Evolutionary conservation across 2,888 invertebrate species (phyloP), one percentile per base, ranked within the genome.

Genomic region (Hemistola chrysoprasaria): DNA sequence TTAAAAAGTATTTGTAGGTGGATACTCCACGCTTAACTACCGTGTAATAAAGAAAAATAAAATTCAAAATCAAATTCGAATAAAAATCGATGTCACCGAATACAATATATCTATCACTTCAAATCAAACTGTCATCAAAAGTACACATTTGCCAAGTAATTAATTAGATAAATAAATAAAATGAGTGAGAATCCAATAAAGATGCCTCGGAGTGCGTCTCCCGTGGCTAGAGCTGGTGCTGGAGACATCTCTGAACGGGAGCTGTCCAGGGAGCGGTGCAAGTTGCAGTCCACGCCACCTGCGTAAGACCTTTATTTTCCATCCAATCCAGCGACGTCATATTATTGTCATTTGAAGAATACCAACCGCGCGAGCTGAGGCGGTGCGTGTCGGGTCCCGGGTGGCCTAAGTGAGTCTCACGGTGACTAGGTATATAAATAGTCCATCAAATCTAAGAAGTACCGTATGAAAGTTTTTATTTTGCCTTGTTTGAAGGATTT

Each of bases 221-320:
- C 86, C 6, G 74, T 78, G 10, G 77, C 78, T 6, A 51, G 79
- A 27, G 63, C 74, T 0, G 87, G 87, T 0, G 87, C 82, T 1
- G 87, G 87, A 0, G 87, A 86, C 50, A 85, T 85, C 39, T 84
- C 85, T 0, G 85, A 86, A 46, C 54, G 77, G 20, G 86, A 85
- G 40, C 51, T 86, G 40, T 70, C 74, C n/a, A 50, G 82, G 32
- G 86, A 85, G 46, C 59, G 81, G 10, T 60, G 71, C 37, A 76
- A 67, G 22, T 47, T 86, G 54, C 78, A 76, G 50, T 67, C 72
- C 2, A 83, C 85, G 1, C 84, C 85, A 0, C 79, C 77, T 16
- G 67, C 73, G 82, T 84, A 39, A 76, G 79, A n/a, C n/a, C n/a
- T n/a, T n/a, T n/a, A n/a, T n/a, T n/a, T n/a, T n/a, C n/a, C n/a